Base-by-base conservation (phyloP, 2,113 vertebrate genomes). In the Ammodytes dubius region DNA sequence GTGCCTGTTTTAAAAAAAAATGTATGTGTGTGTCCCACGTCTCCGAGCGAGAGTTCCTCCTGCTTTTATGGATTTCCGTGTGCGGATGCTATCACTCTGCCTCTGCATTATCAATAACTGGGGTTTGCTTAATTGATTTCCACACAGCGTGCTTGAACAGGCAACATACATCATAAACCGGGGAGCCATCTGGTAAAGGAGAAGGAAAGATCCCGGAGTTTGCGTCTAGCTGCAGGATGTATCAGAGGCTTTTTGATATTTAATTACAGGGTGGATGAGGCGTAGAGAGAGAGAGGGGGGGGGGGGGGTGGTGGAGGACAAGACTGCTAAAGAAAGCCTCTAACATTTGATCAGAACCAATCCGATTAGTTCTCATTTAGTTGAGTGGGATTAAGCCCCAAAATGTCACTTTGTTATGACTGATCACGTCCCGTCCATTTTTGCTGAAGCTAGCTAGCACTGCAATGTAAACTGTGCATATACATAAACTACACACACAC, bases 391-490 rank as follows among this genome's bases (percentile, higher is more conserved):
- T 93, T 92, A 91, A 15, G 63, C 56, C 79, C 57, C 77, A 90
- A 94, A 93, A 93, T 93, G 93, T 93, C 91, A 91, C 88, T 93
- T 91, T 92, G 90, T 93, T 94, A 93, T 94, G 93, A 92, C 88
- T 85, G 91, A 92, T 92, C 91, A 92, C 93, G 89, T 91, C 87
- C 87, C 87, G 39, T 87, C 65, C 54, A 47, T 85, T 27, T 87
- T 66, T 84, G 81, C 84, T 70, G 63, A 39, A 70, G 61, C 78
- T 27, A 42, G 49, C 42, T 27, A 42, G 49, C 42, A 40, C 15
- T 39, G 49, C 53, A 52, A 54, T 27, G 47, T n/a, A 27, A 27
- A 49, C 84, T 53, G n/a, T 27, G 9, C 56, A 15, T 37, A 2
- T 27, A 27, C 27, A 27, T 27, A 27, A 27, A 42, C 69, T 37